A percentile compares a stretch with the other conserved stretches of the same genome.
Conservation (phyloP, 2,888 invertebrate genomes). For the Spilarctia lutea region DNA sequence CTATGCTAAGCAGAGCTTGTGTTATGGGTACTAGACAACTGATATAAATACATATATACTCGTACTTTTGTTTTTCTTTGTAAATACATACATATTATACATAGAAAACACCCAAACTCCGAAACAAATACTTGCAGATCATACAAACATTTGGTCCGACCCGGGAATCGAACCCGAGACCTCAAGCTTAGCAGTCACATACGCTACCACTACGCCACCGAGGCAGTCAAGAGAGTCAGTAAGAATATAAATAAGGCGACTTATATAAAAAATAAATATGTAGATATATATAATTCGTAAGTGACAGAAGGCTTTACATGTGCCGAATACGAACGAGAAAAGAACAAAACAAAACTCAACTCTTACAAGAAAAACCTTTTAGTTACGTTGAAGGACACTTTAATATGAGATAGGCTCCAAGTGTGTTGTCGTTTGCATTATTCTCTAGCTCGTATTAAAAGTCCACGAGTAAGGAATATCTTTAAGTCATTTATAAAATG, state of each 20-base stretch:
- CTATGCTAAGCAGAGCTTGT: too few species aligned
- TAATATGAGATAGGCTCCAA: background rate
- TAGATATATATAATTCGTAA: background rate
- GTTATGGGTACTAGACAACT: too few species aligned
- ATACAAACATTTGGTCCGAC: too few species aligned
- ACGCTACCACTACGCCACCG: too few species aligned
- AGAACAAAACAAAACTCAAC: background rate
- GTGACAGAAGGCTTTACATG: background rate
- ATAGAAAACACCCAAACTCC: too few species aligned
- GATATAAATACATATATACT: too few species aligned
- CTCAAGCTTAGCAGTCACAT: too few species aligned
- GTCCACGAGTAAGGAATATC: background rate
- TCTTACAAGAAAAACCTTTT: constrained; percentile 1
- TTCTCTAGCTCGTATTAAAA: background rate
- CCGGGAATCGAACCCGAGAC: too few species aligned
- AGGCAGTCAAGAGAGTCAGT: too few species aligned
- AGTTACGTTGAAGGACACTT: background rate
- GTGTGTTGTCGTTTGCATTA: background rate
- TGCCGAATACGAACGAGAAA: background rate
- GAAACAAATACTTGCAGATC: too few species aligned
- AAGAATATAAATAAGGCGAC: background rate
- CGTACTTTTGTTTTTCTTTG: too few species aligned
- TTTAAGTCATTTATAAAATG: background rate
- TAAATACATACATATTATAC: too few species aligned
- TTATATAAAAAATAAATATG: background rate